Evolutionary conservation across 23 tunicate genomes (phyloP), one percentile per base, ranked within the genome.

Genomic region (Phallusia fumigata): DNA sequence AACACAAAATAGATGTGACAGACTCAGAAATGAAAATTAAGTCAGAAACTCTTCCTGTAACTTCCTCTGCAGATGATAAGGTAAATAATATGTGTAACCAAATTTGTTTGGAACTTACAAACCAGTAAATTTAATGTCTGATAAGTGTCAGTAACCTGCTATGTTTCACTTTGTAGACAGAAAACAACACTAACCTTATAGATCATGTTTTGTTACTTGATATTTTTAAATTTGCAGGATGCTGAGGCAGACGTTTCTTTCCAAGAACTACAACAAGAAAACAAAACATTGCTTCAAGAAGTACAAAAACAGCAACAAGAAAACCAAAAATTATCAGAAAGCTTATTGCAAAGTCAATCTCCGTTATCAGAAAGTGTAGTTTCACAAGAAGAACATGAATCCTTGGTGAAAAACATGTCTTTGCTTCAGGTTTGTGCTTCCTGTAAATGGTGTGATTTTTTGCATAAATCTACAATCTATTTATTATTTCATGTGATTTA

Each of bases 401-500:
- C 76, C 0, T 50, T 87, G 15, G 28, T 24, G n/a, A 53, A 76
- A 15, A 77, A 87, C 84, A 87, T 87, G 91, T 31, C 74, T 18
- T 76, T 87, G 50, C 78, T 87, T 24, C 91, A 87, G 79, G 91
- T 87, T 77, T 74, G 78, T 74, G 2, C 78, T 28, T 21, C 47
- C 10, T n/a, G 5, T 40, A 40, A 5, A 40, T 3, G 10, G 47
- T 40, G 47, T n/a, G n/a, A n/a, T 40, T 40, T 40, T 5, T 40
- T 40, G 47, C 47, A 40, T 40, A 3, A 40, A 3, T 40, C 47
- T 10, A 40, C 5, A 40, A 40, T 5, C 47, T 40, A 40, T 3
- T 6, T n/a, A n/a, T n/a, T n/a, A n/a, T n/a, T n/a, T n/a, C n/a
- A n/a, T n/a, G n/a, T n/a, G n/a, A n/a, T n/a, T n/a, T 58, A 6